Evolutionary conservation across 1,140 invertebrate genomes (phyloP).

Genomic region (Orussus abietinus): DNA sequence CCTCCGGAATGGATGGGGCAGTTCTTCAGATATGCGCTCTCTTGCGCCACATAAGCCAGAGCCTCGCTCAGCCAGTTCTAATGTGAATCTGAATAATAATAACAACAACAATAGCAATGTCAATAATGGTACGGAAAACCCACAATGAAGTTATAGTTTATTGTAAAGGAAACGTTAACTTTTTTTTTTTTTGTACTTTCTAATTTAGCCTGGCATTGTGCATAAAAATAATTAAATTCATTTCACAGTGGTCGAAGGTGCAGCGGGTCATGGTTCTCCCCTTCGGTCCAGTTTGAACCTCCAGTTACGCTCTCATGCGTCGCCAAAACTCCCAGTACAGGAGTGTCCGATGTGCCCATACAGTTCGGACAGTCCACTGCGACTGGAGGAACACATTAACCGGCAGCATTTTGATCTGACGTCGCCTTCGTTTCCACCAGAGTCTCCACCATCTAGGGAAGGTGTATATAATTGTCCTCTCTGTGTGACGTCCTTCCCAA

Average conservation of each 20-base stretch:
- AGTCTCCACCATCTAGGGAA: slow-evolving; percentile 45
- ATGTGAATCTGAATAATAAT: slow-evolving; percentile 54
- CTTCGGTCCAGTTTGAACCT: slow-evolving; percentile 57
- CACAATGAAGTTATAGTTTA: slow-evolving; percentile 3
- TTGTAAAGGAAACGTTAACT: slow-evolving; percentile 5
- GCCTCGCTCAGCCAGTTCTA: slow-evolving; percentile 28
- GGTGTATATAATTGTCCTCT: slow-evolving; percentile 63
- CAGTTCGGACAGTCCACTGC: slow-evolving; percentile 67
- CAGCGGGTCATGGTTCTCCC: slow-evolving; percentile 54
- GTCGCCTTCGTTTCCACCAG: slow-evolving; percentile 64
- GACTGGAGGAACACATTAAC: slow-evolving; percentile 82
- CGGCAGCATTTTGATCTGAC: slow-evolving; percentile 79
- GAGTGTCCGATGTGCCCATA: slow-evolving; percentile 79
- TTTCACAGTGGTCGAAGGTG: slow-evolving; percentile 27
- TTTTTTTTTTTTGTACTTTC: slow-evolving; percentile 3
- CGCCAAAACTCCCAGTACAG: slow-evolving; percentile 45
- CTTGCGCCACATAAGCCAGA: slow-evolving; percentile 29
- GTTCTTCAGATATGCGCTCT: slow-evolving; percentile 18
- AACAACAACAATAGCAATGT: slow-evolving; percentile 43
- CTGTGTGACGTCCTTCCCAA: slow-evolving; percentile 68
- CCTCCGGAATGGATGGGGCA: slow-evolving; percentile 44
- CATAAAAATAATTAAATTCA: too few species aligned
- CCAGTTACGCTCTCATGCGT: slow-evolving; percentile 44
- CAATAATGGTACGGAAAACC: slow-evolving; percentile 21
- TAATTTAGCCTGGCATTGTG: too few species aligned